Conservation (phyloP, 1,140 invertebrate species). For the Drosophila carrolli region DNA sequence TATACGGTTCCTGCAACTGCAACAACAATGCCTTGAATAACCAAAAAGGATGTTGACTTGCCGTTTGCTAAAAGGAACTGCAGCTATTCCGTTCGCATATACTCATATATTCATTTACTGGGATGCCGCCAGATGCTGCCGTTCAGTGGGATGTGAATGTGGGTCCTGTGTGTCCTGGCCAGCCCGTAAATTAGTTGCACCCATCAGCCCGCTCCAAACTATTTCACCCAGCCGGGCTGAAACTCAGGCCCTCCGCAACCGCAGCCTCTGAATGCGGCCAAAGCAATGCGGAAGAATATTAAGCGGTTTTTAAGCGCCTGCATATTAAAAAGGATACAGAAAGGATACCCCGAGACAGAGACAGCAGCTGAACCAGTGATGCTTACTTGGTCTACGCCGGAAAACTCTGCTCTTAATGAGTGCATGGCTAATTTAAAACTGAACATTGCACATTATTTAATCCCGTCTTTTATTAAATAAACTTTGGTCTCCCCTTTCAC, state of each 20-base stretch:
- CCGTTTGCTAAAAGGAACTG: conserved; percentile 76
- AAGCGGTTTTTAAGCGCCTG: conserved; percentile 79
- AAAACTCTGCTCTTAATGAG: background rate
- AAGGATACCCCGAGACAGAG: conserved; percentile 27
- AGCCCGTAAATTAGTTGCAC: conserved; percentile 70
- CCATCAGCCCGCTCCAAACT: conserved; percentile 7
- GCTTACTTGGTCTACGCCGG: conserved; percentile 3
- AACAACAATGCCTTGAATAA: conserved; percentile 60
- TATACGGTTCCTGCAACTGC: conserved; percentile 10
- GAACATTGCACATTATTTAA: background rate
- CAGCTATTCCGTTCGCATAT: conserved; percentile 73
- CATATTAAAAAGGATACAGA: conserved; percentile 67
- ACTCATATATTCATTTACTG: conserved; percentile 82
- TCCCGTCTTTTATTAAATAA: background rate
- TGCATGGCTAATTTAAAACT: background rate
- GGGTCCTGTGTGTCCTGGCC: conserved; percentile 43
- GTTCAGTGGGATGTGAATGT: conserved; percentile 17
- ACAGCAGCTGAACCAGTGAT: conserved; percentile 14
- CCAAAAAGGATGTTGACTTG: conserved; percentile 82
- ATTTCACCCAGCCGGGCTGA: conserved; percentile 28
- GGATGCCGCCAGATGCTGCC: conserved; percentile 64
- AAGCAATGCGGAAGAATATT: conserved; percentile 82
- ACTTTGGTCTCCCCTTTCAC: too few species aligned
- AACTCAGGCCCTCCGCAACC: conserved; percentile 51
- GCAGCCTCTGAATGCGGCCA: conserved; percentile 74